Conservation (phyloP, 2,797 vertebrate genomes). For the Danio aesculapii region DNA sequence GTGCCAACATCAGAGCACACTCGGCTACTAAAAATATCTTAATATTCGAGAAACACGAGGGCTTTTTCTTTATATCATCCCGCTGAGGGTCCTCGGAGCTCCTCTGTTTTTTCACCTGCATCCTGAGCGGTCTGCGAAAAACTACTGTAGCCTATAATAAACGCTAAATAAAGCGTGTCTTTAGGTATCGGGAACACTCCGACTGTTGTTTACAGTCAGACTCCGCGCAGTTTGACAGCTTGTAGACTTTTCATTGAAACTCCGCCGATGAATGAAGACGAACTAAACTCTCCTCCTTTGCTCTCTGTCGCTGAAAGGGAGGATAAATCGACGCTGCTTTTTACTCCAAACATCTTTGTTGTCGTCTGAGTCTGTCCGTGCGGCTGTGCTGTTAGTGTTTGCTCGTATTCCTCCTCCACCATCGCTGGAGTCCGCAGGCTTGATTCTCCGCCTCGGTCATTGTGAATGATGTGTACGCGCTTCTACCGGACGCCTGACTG, state of each 20-base stretch:
- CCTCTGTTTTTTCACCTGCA: slow-evolving; percentile 85
- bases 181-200: slow-evolving; percentile 48
- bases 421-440: slow-evolving; percentile 1
- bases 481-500: slow-evolving; percentile 10
- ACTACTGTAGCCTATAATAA: slow-evolving; percentile 41
- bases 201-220: slow-evolving; percentile 65
- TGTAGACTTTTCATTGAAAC: slow-evolving; percentile 63
- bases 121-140: slow-evolving; percentile 65
- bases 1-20: slow-evolving; percentile 97
- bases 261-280: slow-evolving; percentile 59
- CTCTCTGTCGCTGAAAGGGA: slow-evolving; percentile 58
- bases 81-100: slow-evolving; percentile 79
- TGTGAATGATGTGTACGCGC: slow-evolving; percentile 34
- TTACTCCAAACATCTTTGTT: slow-evolving; percentile 65
- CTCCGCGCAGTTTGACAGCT: slow-evolving; percentile 56
- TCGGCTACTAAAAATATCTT: slow-evolving; percentile 96
- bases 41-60: slow-evolving; percentile 94
- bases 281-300: slow-evolving; percentile 64
- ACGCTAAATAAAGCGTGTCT: slow-evolving; percentile 47
- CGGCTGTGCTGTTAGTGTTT: slow-evolving; percentile 17
- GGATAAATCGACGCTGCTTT: slow-evolving; percentile 45
- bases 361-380: slow-evolving; percentile 14
- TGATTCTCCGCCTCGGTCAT: slow-evolving; percentile 33
- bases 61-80: slow-evolving; percentile 82
- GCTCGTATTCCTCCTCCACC: background rate